Evolutionary conservation across 2,888 invertebrate species (phyloP).

Genomic region (Muscina levida): DNA sequence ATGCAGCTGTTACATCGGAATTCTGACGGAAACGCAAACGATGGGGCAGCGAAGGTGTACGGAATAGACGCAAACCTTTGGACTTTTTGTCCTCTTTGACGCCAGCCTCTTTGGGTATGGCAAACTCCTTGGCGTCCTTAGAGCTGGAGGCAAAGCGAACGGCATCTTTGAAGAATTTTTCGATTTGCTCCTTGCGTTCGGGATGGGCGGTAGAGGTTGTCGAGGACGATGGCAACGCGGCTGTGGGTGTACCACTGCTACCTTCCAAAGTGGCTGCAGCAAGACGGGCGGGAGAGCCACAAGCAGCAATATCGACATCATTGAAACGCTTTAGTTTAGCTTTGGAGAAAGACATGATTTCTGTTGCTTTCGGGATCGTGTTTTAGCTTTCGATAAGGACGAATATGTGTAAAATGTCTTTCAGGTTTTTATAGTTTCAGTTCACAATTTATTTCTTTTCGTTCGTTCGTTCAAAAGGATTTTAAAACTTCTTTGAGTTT

Average conservation of each 20-base stretch:
- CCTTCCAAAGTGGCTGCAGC: slow-evolving; percentile 41
- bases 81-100: slow-evolving; percentile 76
- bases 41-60: slow-evolving; percentile 79
- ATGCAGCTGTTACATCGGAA: slow-evolving; percentile 70
- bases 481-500: slow-evolving; percentile 39
- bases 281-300: slow-evolving; percentile 64
- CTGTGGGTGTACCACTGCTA: slow-evolving; percentile 63
- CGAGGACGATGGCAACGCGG: slow-evolving; percentile 51
- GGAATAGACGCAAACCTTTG: slow-evolving; percentile 76
- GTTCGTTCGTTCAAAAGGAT: slow-evolving; percentile 3
- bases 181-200: slow-evolving; percentile 79
- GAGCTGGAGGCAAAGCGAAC: slow-evolving; percentile 76
- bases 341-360: slow-evolving; percentile 78
- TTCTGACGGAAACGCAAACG: slow-evolving; percentile 77
- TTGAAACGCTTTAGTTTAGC: slow-evolving; percentile 80
- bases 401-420: not conserved
- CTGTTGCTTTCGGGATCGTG: slow-evolving; percentile 31
- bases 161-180: slow-evolving; percentile 79
- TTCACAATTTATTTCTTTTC: not conserved
- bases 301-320: slow-evolving; percentile 76
- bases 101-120: slow-evolving; percentile 73
- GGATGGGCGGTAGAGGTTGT: slow-evolving; percentile 69
- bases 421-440: not conserved
- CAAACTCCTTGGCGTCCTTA: slow-evolving; percentile 77
- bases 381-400: no score